Evolutionary conservation across 2,888 invertebrate species (phyloP).

Genomic region (Drosophila mettleri): DNA sequence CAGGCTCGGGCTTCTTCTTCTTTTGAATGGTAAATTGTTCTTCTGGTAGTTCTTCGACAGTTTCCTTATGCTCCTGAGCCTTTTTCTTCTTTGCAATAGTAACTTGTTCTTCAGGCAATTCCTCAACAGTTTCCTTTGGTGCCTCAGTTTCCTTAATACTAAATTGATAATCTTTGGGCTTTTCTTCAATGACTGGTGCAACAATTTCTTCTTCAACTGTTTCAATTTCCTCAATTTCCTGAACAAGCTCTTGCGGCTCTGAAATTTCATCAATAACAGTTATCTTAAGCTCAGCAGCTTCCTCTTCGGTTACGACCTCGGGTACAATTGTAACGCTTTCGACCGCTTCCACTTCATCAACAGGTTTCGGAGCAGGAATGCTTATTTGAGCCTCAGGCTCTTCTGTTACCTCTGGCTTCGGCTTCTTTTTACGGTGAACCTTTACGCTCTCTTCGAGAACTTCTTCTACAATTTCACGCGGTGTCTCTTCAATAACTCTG

Average conservation of each 20-base stretch:
- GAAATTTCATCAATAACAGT: constrained; percentile 74
- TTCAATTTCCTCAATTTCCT: constrained; percentile 71
- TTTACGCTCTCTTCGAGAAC: constrained; percentile 65
- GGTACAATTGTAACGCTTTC: constrained; percentile 76
- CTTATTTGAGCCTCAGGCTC: constrained; percentile 67
- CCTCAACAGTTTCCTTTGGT: constrained; percentile 42
- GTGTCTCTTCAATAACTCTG: constrained; percentile 76
- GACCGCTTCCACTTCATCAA: constrained; percentile 77
- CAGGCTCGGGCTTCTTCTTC: constrained; percentile 57
- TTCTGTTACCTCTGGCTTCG: constrained; percentile 65
- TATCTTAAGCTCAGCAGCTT: constrained; percentile 74
- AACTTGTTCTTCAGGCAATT: constrained; percentile 56
- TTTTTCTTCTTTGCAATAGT: constrained; percentile 62
- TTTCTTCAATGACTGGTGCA: constrained; percentile 66
- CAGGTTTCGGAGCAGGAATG: constrained; percentile 56
- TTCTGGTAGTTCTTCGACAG: constrained; percentile 50
- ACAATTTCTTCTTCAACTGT: constrained; percentile 49
- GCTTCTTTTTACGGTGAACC: constrained; percentile 77
- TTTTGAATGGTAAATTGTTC: constrained; percentile 55
- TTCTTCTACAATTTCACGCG: constrained; percentile 68
- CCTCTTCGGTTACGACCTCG: constrained; percentile 76
- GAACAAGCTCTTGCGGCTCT: constrained; percentile 58
- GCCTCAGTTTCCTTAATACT: constrained; percentile 55
- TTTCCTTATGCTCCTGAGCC: constrained; percentile 40
- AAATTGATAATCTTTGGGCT: constrained; percentile 55